phyloP scores from a whole-genome alignment of 2,113 vertebrate species.

The Calonectris borealis region DNA sequence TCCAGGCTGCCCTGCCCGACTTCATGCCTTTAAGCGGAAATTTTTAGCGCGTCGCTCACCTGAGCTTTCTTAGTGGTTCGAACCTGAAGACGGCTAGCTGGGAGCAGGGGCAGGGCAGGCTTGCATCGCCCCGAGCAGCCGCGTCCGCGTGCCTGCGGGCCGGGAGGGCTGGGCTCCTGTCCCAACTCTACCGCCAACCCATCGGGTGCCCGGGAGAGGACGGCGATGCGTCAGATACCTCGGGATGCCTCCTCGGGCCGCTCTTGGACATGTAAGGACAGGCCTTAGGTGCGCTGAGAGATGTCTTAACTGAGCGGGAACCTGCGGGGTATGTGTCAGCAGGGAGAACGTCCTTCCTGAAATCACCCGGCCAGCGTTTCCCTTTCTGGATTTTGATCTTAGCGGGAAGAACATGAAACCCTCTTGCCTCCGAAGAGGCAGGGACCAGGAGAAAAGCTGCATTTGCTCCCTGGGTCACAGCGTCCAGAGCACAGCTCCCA shows the following conservation, averaged over 20 bases:
- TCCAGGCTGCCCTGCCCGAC: not conserved
- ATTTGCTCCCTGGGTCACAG: not conserved
- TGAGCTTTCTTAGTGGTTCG: not conserved
- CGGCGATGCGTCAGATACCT: accelerated
- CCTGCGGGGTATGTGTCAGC: not conserved
- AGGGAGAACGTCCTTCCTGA: accelerated
- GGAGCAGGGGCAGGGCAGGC: not conserved
- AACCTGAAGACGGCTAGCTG: not conserved
- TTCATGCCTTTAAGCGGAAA: not conserved
- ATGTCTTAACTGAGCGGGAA: not conserved
- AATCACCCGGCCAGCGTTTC: accelerated
- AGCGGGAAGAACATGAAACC: not conserved
- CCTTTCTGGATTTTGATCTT: not conserved
- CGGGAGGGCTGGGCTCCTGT: not conserved
- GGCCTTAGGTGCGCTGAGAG: not conserved
- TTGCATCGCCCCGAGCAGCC: not conserved
- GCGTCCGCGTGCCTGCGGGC: accelerated
- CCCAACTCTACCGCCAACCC: not conserved
- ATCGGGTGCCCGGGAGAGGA: accelerated
- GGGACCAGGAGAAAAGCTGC: not conserved
- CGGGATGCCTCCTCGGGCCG: not conserved
- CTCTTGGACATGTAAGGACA: not conserved
- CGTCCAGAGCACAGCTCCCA: accelerated
- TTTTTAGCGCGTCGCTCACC: not conserved
- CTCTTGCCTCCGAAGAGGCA: not conserved